A percentile compares a stretch with the other conserved stretches of the same genome.
Evolutionary conservation across 2,113 vertebrate species (phyloP).

Genomic region (Leptosomus discolor): DNA sequence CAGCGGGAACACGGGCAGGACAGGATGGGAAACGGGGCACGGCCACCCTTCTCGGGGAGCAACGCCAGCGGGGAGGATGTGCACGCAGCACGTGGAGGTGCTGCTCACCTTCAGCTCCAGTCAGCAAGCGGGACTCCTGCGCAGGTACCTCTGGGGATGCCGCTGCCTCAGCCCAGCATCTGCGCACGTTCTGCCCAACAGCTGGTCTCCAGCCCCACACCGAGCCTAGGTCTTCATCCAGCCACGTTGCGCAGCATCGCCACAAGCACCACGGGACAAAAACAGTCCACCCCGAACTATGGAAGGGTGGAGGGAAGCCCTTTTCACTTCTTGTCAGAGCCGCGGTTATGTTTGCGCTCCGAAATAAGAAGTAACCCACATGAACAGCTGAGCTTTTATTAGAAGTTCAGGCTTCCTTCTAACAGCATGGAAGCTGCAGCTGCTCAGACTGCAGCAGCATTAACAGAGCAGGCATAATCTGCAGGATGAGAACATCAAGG

Average conservation of each 20-base stretch:
- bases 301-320: rapidly evolving
- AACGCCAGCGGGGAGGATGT: rapidly evolving
- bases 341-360: rapidly evolving
- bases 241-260: rapidly evolving
- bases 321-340: neutral
- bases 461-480: neutral
- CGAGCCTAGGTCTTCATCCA: no score
- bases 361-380: neutral
- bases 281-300: no score
- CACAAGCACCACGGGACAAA: neutral
- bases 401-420: neutral
- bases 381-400: rapidly evolving
- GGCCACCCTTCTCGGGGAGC: rapidly evolving
- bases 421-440: neutral
- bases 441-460: neutral
- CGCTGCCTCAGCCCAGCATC: neutral
- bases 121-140: rapidly evolving
- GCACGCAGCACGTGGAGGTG: neutral
- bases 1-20: rapidly evolving
- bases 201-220: neutral
- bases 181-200: rapidly evolving
- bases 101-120: rapidly evolving
- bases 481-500: neutral
- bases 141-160: neutral
- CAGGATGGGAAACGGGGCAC: rapidly evolving